A percentile compares a stretch with the other conserved stretches of the same genome.
phyloP scores from a whole-genome alignment of 2,113 vertebrate species.

The Pitta sordida region DNA sequence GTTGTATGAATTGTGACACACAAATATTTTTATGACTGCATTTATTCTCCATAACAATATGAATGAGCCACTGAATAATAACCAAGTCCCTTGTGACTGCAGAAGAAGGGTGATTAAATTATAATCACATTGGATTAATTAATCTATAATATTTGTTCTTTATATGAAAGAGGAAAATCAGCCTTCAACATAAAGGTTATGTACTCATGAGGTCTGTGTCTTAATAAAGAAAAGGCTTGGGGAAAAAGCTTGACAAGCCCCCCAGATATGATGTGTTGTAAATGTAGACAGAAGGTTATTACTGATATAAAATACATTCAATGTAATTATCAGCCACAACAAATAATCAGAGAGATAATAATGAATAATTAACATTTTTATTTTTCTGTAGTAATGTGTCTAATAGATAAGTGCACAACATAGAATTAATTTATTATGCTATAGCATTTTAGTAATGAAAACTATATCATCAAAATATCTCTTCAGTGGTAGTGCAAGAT shows the following conservation, averaged over 20 bases:
- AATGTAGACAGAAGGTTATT: constrained; percentile 98
- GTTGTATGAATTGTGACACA: constrained; percentile 66
- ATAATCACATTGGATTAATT: constrained; percentile 98
- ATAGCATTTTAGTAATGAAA: constrained; percentile 75
- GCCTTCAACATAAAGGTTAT: constrained; percentile 92
- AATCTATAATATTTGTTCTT: constrained; percentile 99
- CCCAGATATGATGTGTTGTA: constrained; percentile 83
- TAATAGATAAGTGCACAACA: constrained; percentile 79
- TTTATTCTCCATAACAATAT: constrained; percentile 78
- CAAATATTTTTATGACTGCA: constrained; percentile 77
- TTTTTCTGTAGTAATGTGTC: constrained; percentile 81
- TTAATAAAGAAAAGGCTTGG: constrained; percentile 88
- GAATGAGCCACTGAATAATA: constrained; percentile 85
- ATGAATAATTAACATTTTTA: constrained; percentile 99
- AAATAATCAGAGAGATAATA: constrained; percentile 97
- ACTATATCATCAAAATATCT: constrained; percentile 73
- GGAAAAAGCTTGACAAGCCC: constrained; percentile 91
- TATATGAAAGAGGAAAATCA: constrained; percentile 88
- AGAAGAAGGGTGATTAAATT: constrained; percentile 96
- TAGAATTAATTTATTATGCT: constrained; percentile 80
- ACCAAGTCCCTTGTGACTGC: constrained; percentile 79
- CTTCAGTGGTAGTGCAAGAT: constrained; percentile 79
- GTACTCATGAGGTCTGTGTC: constrained; percentile 90
- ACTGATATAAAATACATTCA: constrained; percentile 94
- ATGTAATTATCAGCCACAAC: constrained; percentile 98